phyloP scores from a whole-genome alignment of 2,888 invertebrate genomes.

The Agrotis exclamationis region DNA sequence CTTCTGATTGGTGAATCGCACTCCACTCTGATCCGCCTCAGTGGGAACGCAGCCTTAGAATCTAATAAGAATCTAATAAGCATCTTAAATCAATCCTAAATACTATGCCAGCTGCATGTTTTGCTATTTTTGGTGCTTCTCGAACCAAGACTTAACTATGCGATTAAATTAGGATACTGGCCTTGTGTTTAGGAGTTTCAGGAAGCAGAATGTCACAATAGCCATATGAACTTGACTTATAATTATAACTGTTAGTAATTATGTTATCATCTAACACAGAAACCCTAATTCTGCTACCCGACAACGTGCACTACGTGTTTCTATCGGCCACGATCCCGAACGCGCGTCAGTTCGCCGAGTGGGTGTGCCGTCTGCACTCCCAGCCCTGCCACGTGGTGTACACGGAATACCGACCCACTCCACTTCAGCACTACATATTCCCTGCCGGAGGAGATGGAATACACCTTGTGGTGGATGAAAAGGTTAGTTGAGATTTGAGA shows the following conservation, averaged over 20 bases:
- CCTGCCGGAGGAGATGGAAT: slow-evolving; percentile 99
- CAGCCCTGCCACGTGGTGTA: slow-evolving; percentile 99
- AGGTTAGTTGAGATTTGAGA: slow-evolving; percentile 82
- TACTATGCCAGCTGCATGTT: no score
- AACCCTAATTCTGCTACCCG: slow-evolving; percentile 98
- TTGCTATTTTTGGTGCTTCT: no score
- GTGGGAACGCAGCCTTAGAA: no score
- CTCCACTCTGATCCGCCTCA: no score
- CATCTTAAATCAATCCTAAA: no score
- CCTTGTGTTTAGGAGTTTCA: background rate
- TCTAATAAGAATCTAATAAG: background rate
- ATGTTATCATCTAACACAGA: slow-evolving; percentile 87
- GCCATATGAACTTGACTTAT: background rate
- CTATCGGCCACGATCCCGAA: slow-evolving; percentile 99
- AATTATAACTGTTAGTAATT: background rate
- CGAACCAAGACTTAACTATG: no score
- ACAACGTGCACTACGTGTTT: slow-evolving; percentile 99
- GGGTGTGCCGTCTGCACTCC: slow-evolving; percentile 98
- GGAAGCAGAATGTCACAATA: background rate
- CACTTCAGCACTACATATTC: slow-evolving; percentile 99
- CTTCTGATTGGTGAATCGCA: no score
- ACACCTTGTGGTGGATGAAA: slow-evolving; percentile 98
- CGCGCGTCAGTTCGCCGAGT: slow-evolving; percentile 98
- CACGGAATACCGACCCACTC: slow-evolving; percentile 99
- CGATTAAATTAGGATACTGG: no score